These are phyloP conservation scores for Chouioia cunea DNA, from an alignment of 2,888 invertebrate species.

Conservation along the genomic window DNA sequence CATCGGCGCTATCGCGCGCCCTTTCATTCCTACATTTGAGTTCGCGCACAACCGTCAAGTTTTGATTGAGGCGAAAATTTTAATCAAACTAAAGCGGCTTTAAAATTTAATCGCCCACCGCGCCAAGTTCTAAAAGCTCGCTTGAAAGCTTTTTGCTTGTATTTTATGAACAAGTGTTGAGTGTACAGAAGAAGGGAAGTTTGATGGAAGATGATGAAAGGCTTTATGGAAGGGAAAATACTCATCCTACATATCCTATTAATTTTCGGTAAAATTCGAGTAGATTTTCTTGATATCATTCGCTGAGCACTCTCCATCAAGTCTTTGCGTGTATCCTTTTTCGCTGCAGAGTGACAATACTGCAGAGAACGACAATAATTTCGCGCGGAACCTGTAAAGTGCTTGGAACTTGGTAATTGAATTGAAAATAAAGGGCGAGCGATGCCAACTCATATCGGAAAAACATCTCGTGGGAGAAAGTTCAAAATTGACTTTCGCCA, in stretches of 20 bases:
- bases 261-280: too few species aligned
- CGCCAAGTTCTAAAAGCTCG: neutral
- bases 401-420: neutral
- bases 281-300: too few species aligned
- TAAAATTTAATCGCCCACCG: conserved; percentile 33
- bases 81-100: conserved; percentile 30
- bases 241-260: too few species aligned
- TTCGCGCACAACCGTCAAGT: conserved; percentile 12
- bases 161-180: too few species aligned
- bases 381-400: too few species aligned
- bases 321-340: too few species aligned
- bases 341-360: too few species aligned
- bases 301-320: too few species aligned
- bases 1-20: neutral
- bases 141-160: conserved; percentile 12
- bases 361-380: too few species aligned
- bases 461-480: neutral
- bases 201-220: neutral
- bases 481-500: conserved; percentile 24
- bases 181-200: neutral
- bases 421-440: neutral
- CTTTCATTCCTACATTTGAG: conserved; percentile 10
- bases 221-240: neutral
- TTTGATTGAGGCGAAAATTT: conserved; percentile 34
- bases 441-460: neutral